phyloP scores from a whole-genome alignment of 1,140 invertebrate species.

The Microplitis demolitor region DNA sequence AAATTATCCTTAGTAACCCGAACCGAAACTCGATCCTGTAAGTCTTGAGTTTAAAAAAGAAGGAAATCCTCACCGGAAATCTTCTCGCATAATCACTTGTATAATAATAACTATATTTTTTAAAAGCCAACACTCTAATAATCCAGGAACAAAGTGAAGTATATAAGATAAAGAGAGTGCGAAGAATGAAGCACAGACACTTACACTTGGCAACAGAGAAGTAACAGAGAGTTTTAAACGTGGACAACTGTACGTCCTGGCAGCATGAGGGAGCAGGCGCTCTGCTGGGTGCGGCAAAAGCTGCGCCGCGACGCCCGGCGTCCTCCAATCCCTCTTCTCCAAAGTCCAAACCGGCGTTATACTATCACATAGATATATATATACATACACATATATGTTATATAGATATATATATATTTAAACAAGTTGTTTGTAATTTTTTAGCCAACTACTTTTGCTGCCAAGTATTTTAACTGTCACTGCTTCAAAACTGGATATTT shows the following conservation, averaged over 20 bases:
- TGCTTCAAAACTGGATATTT: too few species aligned
- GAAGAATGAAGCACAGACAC: neutral
- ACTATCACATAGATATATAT: neutral
- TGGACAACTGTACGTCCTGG: conserved; percentile 31
- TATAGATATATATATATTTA: neutral
- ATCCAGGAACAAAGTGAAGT: too few species aligned
- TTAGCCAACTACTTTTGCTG: too few species aligned
- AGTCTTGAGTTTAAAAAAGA: too few species aligned
- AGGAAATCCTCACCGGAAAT: too few species aligned
- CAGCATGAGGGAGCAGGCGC: conserved; percentile 47
- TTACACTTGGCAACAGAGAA: conserved; percentile 47
- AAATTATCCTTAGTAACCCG: too few species aligned
- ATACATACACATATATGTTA: neutral
- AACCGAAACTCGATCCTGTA: too few species aligned
- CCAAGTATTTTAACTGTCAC: too few species aligned
- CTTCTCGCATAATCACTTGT: too few species aligned
- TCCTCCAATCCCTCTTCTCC: conserved; percentile 27
- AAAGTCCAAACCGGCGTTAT: neutral
- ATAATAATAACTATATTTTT: too few species aligned
- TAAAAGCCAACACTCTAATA: too few species aligned
- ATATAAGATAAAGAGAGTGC: too few species aligned
- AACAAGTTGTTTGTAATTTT: neutral
- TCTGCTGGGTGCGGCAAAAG: conserved; percentile 52
- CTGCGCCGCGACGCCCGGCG: conserved; percentile 51
- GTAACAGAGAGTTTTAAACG: conserved; percentile 14